These are phyloP conservation scores for Agriopis leucophaearia DNA, from an alignment of 2,888 invertebrate species.

Conservation along the genomic window DNA sequence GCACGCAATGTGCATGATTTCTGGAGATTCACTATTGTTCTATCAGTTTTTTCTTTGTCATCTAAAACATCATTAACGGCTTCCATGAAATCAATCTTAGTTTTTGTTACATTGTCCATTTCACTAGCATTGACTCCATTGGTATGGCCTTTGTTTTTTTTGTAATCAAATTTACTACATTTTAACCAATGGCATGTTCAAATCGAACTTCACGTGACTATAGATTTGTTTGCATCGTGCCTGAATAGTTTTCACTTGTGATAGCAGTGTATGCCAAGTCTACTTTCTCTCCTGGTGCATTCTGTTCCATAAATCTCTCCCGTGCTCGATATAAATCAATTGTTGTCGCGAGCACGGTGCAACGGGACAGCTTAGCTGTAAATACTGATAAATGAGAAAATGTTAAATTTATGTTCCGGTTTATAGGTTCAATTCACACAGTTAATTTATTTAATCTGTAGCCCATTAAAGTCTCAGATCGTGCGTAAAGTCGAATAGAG, in stretches of 20 bases:
- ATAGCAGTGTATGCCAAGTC: constrained; percentile 65
- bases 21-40: constrained; percentile 51
- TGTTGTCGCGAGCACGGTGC: constrained; percentile 48
- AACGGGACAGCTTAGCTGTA: constrained; percentile 34
- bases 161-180: constrained; percentile 51
- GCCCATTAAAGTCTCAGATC: neutral
- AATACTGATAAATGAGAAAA: constrained; percentile 25
- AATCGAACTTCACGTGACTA: constrained; percentile 60
- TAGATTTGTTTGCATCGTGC: constrained; percentile 49
- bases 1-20: constrained; percentile 54
- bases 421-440: constrained; percentile 4
- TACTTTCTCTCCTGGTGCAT: constrained; percentile 67
- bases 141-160: constrained; percentile 38
- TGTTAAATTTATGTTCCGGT: constrained; percentile 29
- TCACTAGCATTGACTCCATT: constrained; percentile 31
- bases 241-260: constrained; percentile 62
- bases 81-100: constrained; percentile 44
- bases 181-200: constrained; percentile 57
- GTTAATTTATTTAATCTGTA: constrained; percentile 5
- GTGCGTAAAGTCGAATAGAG: neutral
- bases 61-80: constrained; percentile 45
- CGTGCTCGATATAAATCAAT: constrained; percentile 59
- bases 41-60: constrained; percentile 50
- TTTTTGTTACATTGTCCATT: constrained; percentile 31
- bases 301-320: constrained; percentile 58